Percentiles rank a stretch among this genome's conserved stretches.
phyloP scores from a whole-genome alignment of 64 coral and sea anemone genomes.

The Pachyseris speciosa region DNA sequence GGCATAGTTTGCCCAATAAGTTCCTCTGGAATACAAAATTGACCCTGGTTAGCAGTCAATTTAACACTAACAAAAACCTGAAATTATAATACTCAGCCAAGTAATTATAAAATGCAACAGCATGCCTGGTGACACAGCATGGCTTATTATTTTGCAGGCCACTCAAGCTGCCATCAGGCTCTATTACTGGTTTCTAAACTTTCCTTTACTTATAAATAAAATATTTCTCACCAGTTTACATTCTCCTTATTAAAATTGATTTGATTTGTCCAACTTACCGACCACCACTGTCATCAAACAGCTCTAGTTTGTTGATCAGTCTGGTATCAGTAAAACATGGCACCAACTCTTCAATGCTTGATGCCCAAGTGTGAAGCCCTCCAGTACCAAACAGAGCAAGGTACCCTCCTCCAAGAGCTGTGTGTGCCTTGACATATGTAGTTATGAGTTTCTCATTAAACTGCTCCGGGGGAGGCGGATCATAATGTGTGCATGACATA shows the following conservation, averaged over 20 bases:
- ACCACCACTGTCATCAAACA: slow-evolving; percentile 97
- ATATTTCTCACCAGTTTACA: not conserved
- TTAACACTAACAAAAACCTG: too few relatives aligned
- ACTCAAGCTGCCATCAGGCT: too few relatives aligned
- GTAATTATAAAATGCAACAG: too few relatives aligned
- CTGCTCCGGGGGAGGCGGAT: slow-evolving; percentile 73
- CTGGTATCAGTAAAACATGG: slow-evolving; percentile 82
- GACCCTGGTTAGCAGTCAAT: too few relatives aligned
- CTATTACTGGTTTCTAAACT: too few relatives aligned
- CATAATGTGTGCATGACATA: slow-evolving; percentile 96
- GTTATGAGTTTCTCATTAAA: slow-evolving; percentile 72
- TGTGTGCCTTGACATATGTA: slow-evolving; percentile 92
- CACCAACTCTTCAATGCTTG: slow-evolving; percentile 75
- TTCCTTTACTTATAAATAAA: too few relatives aligned
- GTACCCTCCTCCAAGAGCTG: slow-evolving; percentile 88
- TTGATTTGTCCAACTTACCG: slow-evolving; percentile 37
- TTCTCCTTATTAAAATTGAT: not conserved
- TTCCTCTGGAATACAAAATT: slow-evolving; percentile 64
- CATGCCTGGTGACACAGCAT: too few relatives aligned
- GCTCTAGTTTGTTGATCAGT: slow-evolving; percentile 80
- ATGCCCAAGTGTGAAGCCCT: slow-evolving; percentile 95
- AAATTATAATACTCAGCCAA: too few relatives aligned
- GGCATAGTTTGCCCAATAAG: slow-evolving; percentile 99
- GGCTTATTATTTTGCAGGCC: too few relatives aligned
- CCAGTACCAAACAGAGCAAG: slow-evolving; percentile 95